Evolutionary conservation across 2,797 vertebrate species (phyloP).

Genomic region (Hybognathus amarus): DNA sequence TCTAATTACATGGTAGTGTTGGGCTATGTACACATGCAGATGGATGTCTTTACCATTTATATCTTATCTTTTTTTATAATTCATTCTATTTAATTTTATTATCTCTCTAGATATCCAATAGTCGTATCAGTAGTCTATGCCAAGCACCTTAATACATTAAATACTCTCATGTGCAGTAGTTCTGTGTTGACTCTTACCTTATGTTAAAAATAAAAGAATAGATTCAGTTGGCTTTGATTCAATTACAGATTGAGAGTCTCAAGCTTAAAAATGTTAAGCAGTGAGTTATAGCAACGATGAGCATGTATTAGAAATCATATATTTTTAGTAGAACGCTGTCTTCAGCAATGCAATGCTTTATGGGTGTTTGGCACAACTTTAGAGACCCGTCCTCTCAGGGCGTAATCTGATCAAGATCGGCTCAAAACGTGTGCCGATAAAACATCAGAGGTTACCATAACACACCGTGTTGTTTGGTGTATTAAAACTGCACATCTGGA

Average conservation of each 20-base stretch:
- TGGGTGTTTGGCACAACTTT: slow-evolving; percentile 4
- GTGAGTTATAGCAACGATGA: slow-evolving; percentile 10
- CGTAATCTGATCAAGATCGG: slow-evolving; percentile 28
- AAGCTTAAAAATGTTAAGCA: neutral
- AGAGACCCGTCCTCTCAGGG: slow-evolving; percentile 22
- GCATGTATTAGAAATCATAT: slow-evolving; percentile 19
- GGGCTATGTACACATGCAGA: neutral
- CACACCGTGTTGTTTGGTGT: slow-evolving; percentile 3
- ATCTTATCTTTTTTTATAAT: neutral
- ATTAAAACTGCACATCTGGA: slow-evolving; percentile 37
- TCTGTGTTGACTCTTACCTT: neutral
- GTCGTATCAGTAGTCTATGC: neutral
- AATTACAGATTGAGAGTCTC: neutral
- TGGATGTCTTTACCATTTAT: neutral
- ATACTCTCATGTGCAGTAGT: neutral
- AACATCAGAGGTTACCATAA: slow-evolving; percentile 44
- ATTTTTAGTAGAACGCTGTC: slow-evolving; percentile 8
- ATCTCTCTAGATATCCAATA: neutral
- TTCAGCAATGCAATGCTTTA: slow-evolving; percentile 9
- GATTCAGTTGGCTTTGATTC: neutral
- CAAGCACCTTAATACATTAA: neutral
- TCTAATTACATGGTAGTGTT: neutral
- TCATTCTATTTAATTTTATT: neutral
- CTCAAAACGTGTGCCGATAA: slow-evolving; percentile 30
- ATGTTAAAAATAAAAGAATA: neutral